phyloP scores from a whole-genome alignment of 2,888 invertebrate genomes.

The Amphimallon solstitiale region DNA sequence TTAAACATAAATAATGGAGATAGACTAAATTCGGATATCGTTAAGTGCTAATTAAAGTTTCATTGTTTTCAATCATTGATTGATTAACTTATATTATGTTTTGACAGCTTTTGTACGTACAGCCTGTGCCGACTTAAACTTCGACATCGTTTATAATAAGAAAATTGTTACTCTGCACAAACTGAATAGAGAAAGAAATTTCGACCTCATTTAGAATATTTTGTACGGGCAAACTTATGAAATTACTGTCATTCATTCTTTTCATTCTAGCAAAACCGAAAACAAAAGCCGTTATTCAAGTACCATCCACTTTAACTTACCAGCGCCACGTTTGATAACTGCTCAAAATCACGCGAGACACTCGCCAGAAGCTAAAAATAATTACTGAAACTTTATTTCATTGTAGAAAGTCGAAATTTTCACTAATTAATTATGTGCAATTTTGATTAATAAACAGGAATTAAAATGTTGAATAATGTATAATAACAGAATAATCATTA shows the following conservation, averaged over 20 bases:
- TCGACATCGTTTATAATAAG: conserved; percentile 19
- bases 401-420: too few relatives aligned
- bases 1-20: too few relatives aligned
- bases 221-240: conserved; percentile 48
- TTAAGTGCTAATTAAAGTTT: conserved; percentile 11
- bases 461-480: too few relatives aligned
- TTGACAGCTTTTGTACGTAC: conserved; percentile 22
- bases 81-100: conserved; percentile 27
- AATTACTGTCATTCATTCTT: conserved; percentile 47
- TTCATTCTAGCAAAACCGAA: conserved; percentile 41
- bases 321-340: conserved; percentile 45
- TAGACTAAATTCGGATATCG: too few relatives aligned
- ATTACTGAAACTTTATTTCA: conserved; percentile 34
- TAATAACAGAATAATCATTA: too few relatives aligned
- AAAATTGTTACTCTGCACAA: conserved; percentile 32
- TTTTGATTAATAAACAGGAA: too few relatives aligned
- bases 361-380: conserved; percentile 39
- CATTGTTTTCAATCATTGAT: conserved; percentile 26
- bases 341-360: conserved; percentile 45
- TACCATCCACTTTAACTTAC: conserved; percentile 44
- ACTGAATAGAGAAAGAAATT: conserved; percentile 27
- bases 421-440: too few relatives aligned
- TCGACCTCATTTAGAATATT: conserved; percentile 45
- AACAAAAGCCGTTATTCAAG: conserved; percentile 50
- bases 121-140: conserved; percentile 38